Evolutionary conservation across 2,888 invertebrate genomes (phyloP).

Genomic region (Agriopis aurantiaria): DNA sequence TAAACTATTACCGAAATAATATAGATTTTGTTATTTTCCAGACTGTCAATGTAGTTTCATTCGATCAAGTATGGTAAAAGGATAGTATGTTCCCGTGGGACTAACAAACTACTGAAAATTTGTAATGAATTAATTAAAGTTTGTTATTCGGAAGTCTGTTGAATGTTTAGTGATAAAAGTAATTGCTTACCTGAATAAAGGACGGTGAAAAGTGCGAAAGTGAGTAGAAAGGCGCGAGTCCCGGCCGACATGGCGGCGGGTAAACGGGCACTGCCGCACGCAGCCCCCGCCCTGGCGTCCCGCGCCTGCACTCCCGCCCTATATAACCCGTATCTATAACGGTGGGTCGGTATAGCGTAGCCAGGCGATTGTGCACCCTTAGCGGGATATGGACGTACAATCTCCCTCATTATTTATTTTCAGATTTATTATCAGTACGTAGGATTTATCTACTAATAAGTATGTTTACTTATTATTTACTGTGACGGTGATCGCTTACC

Average conservation of each 20-base stretch:
- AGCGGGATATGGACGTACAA: conserved; percentile 12
- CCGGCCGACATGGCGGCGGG: conserved; percentile 81
- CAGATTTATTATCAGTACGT: conserved; percentile 16
- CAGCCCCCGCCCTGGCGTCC: conserved; percentile 49
- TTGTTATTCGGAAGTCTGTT: background rate
- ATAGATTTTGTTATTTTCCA: too few species aligned
- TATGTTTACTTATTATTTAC: background rate
- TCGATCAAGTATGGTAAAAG: background rate
- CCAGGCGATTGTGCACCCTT: conserved; percentile 11
- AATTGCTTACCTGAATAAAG: conserved; percentile 77
- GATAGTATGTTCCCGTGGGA: conserved; percentile 12
- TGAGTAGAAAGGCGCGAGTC: conserved; percentile 73
- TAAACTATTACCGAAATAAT: background rate
- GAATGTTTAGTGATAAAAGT: background rate
- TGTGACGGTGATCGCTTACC: too few species aligned
- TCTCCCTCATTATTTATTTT: too few species aligned
- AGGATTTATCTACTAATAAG: background rate
- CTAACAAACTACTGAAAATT: background rate
- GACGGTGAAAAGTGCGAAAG: conserved; percentile 71
- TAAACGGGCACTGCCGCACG: conserved; percentile 75
- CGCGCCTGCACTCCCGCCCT: conserved; percentile 51
- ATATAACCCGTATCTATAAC: conserved; percentile 24
- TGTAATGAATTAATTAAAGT: background rate
- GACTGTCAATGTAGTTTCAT: background rate
- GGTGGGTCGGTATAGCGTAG: conserved; percentile 12